A percentile compares a stretch with the other conserved stretches of the same genome.
Conservation (phyloP, 2,113 vertebrate species). For the Rhinogobius similis region DNA sequence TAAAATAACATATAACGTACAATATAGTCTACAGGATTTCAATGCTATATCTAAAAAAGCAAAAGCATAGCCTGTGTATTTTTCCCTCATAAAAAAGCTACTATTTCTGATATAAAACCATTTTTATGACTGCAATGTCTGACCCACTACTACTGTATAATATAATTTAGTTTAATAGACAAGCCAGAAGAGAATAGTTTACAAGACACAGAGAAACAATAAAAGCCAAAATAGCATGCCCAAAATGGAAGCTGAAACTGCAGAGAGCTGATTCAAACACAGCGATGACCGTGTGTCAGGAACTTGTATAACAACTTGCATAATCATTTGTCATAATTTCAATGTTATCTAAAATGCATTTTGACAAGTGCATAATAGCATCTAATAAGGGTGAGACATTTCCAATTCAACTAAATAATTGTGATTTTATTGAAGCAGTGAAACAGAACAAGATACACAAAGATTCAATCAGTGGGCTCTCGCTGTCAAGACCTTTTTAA, state of each 20-base stretch:
- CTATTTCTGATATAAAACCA: background rate
- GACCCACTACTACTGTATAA: background rate
- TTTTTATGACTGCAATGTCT: background rate
- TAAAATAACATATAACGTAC: background rate
- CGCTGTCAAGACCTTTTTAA: background rate
- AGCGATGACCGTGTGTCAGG: background rate
- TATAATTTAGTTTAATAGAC: slow-evolving; percentile 8
- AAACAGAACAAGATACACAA: slow-evolving; percentile 14
- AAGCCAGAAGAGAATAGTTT: slow-evolving; percentile 7
- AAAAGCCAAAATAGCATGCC: background rate
- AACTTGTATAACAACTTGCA: no score
- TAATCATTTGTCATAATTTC: slow-evolving; percentile 15
- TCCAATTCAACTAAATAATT: slow-evolving; percentile 25
- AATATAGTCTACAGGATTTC: background rate
- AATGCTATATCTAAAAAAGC: background rate
- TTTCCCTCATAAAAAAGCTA: background rate
- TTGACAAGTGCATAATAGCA: slow-evolving; percentile 11
- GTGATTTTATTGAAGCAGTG: slow-evolving; percentile 23
- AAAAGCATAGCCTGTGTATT: background rate
- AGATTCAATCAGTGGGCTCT: slow-evolving; percentile 16
- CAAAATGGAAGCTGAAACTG: background rate
- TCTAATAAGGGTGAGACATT: slow-evolving; percentile 4
- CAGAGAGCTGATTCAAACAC: no score
- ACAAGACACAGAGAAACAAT: slow-evolving; percentile 3
- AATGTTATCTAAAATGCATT: no score